Conservation (phyloP, 2,113 vertebrate genomes). For the Albula glossodonta region DNA sequence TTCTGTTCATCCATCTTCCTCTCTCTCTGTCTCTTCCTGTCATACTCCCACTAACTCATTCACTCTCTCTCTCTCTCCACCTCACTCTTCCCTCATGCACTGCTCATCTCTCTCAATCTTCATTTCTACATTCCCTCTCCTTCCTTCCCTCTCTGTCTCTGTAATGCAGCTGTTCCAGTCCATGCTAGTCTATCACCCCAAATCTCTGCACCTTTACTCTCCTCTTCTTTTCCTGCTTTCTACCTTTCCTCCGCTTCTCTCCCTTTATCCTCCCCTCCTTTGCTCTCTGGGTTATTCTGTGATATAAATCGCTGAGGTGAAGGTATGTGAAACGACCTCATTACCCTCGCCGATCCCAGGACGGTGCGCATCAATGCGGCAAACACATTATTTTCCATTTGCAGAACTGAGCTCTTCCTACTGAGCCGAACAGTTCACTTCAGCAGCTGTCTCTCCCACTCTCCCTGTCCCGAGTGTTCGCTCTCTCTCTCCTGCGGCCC, state of each 20-base stretch:
- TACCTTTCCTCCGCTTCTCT: slow-evolving; percentile 32
- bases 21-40: neutral
- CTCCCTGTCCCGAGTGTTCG: slow-evolving; percentile 30
- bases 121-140: too few relatives aligned
- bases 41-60: neutral
- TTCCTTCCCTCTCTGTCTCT: too few relatives aligned
- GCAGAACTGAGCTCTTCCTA: too few relatives aligned
- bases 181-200: slow-evolving; percentile 44
- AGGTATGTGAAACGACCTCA: too few relatives aligned
- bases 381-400: too few relatives aligned
- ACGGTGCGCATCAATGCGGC: too few relatives aligned
- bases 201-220: slow-evolving; percentile 64
- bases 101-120: slow-evolving; percentile 38
- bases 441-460: too few relatives aligned
- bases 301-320: too few relatives aligned
- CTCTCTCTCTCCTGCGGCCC: slow-evolving; percentile 34
- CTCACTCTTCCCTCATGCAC: slow-evolving; percentile 39
- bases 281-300: neutral
- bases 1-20: neutral
- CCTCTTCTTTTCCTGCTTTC: slow-evolving; percentile 49
- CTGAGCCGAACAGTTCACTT: too few relatives aligned
- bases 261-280: slow-evolving; percentile 22
- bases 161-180: too few relatives aligned
- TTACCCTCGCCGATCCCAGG: too few relatives aligned
- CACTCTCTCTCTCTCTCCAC: neutral